Evolutionary conservation across 1,140 invertebrate species (phyloP).

Genomic region (Telenomus remus): DNA sequence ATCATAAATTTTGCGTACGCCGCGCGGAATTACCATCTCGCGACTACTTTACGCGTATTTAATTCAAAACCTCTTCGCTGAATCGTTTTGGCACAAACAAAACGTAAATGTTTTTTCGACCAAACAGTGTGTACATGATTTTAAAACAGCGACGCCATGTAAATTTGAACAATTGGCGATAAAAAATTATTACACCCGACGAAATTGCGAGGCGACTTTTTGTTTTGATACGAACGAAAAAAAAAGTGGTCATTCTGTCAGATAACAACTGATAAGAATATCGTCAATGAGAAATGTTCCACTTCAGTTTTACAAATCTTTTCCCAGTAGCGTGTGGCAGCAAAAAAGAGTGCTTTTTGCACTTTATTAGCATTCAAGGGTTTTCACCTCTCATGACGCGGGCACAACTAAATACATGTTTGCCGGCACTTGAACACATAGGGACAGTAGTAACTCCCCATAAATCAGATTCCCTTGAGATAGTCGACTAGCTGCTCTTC

Average conservation of each 20-base stretch:
- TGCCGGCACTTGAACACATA: slow-evolving; percentile 51
- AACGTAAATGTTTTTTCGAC: background rate
- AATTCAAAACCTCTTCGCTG: slow-evolving; percentile 10
- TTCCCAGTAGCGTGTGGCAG: background rate
- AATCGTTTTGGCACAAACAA: slow-evolving; percentile 6
- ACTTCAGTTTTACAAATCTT: too few species aligned
- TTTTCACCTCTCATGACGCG: slow-evolving; percentile 9
- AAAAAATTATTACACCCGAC: too few species aligned
- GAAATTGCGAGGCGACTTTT: too few species aligned
- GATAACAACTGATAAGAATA: too few species aligned
- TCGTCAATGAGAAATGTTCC: too few species aligned
- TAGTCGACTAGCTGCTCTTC: slow-evolving; percentile 70
- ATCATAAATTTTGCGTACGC: slow-evolving; percentile 32
- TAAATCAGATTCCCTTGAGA: slow-evolving; percentile 76
- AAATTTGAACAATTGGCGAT: too few species aligned
- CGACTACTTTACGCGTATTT: slow-evolving; percentile 31
- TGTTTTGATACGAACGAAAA: too few species aligned
- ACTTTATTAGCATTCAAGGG: slow-evolving; percentile 24
- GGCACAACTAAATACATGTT: slow-evolving; percentile 47
- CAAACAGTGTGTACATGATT: too few species aligned
- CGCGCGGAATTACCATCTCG: slow-evolving; percentile 13
- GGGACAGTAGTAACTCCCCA: slow-evolving; percentile 68
- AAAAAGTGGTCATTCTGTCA: too few species aligned
- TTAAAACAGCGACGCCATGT: too few species aligned
- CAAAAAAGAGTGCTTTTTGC: background rate